Base-by-base conservation (phyloP, 2,888 invertebrate genomes). In the Drosophila nigricruria region DNA sequence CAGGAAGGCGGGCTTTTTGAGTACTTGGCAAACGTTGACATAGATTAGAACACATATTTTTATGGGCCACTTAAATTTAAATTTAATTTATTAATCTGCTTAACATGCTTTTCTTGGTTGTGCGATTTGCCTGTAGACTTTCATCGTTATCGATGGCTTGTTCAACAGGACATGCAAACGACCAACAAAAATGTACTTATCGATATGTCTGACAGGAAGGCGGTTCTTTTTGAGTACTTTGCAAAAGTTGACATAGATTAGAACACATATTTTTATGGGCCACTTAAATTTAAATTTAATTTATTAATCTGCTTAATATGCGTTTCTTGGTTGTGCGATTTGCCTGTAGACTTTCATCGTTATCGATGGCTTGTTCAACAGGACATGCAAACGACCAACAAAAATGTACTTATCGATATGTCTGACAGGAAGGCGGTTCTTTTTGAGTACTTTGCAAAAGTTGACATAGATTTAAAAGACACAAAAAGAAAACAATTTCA, bases 151-250 rank as follows among this genome's bases (percentile, higher is more conserved):
- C 50, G 50, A 34, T 52, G 34, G 5, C 9, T 27, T 10, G 12
- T 14, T 27, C 25, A 16, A 43, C 54, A 76, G 75, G 75, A 78
- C 53, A 58, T 56, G 42, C 18, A 25, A 25, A 16, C 9, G 9
- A n/a, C 3, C 3, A n/a, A 38, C 4, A n/a, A n/a, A 8, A 38
- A 9, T 8, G n/a, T 5, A n/a, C n/a, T 52, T 23, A 69, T 58
- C 53, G 36, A 3, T 18, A 49, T 30, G n/a, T 12, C 23, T 10
- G n/a, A 18, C 36, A 43, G 40, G 3, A 12, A 30, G 53, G 34
- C 73, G 53, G n/a, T 30, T n/a, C n/a, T 20, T 38, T 59, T 70
- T 65, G 20, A 74, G 47, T 53, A 34, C 1, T 23, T 40, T 45
- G 38, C 3, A 2, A 63, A 25, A 30, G 20, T 36, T 40, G 36